Conservation (phyloP, 2,113 vertebrate species). For the Recurvirostra avosetta region DNA sequence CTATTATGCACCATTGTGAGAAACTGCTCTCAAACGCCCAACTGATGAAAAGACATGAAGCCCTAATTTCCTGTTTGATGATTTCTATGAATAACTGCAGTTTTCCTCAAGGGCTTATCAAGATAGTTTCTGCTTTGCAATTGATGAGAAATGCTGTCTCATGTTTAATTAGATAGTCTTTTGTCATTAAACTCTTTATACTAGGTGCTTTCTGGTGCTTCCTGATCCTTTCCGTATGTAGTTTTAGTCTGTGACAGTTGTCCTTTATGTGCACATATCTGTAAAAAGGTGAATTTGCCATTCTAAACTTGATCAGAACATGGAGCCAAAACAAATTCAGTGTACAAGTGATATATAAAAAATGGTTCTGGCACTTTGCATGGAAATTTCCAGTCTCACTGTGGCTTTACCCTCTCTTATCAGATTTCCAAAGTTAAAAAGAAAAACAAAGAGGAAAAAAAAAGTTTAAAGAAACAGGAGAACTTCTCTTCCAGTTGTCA, state of each 20-base stretch:
- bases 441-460: not conserved
- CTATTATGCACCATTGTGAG: not conserved
- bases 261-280: not conserved
- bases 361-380: not conserved
- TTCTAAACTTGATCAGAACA: not conserved
- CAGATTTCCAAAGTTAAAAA: not conserved
- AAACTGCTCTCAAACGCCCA: not conserved
- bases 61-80: not conserved
- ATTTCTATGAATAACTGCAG: not conserved
- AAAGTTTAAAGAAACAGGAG: not conserved
- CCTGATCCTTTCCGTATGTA: not conserved
- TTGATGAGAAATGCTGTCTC: not conserved
- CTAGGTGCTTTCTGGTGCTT: not conserved
- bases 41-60: not conserved
- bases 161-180: not conserved
- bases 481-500: not conserved
- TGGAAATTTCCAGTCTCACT: not conserved
- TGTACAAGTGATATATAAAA: not conserved
- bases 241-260: not conserved
- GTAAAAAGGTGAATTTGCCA: not conserved
- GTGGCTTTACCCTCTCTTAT: not conserved
- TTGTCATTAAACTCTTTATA: not conserved
- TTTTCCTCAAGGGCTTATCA: not conserved
- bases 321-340: not conserved
- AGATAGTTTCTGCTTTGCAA: not conserved